phyloP scores from a whole-genome alignment of 2,113 vertebrate species.

The Oreochromis aureus region DNA sequence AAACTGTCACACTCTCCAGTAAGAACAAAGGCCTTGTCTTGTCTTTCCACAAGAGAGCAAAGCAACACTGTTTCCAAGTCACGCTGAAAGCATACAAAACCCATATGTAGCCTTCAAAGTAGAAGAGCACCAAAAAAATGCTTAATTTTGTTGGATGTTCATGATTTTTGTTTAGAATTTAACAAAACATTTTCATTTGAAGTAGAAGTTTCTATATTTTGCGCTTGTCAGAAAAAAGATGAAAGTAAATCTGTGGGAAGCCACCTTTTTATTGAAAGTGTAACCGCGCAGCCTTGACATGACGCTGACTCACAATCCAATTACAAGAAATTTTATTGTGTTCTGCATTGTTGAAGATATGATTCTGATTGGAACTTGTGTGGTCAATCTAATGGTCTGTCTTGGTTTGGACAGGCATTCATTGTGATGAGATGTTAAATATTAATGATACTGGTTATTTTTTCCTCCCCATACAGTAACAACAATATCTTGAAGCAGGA shows the following conservation, averaged over 20 bases:
- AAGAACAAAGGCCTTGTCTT: conserved; percentile 36
- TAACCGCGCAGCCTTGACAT: background rate
- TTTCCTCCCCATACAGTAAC: background rate
- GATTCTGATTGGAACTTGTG: background rate
- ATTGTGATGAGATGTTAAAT: background rate
- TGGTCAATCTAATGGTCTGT: background rate
- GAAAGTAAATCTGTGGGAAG: background rate
- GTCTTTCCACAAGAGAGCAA: background rate
- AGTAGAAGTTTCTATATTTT: background rate
- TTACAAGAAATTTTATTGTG: background rate
- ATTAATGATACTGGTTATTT: background rate
- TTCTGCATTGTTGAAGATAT: background rate
- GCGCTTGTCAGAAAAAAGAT: background rate
- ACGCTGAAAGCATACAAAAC: conserved; percentile 18
- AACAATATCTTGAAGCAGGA: background rate
- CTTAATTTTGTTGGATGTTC: background rate
- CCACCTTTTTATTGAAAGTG: background rate
- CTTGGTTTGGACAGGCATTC: background rate
- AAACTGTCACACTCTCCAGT: conserved; percentile 27
- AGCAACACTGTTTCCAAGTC: conserved; percentile 11
- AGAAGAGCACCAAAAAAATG: background rate
- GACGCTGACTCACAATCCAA: background rate
- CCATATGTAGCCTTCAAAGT: background rate
- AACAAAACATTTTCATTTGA: background rate
- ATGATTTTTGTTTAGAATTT: background rate